Percentiles rank a stretch among this genome's conserved stretches.
These are phyloP conservation scores for Brenthis ino DNA, from an alignment of 2,888 invertebrate species.

Conservation along the genomic window DNA sequence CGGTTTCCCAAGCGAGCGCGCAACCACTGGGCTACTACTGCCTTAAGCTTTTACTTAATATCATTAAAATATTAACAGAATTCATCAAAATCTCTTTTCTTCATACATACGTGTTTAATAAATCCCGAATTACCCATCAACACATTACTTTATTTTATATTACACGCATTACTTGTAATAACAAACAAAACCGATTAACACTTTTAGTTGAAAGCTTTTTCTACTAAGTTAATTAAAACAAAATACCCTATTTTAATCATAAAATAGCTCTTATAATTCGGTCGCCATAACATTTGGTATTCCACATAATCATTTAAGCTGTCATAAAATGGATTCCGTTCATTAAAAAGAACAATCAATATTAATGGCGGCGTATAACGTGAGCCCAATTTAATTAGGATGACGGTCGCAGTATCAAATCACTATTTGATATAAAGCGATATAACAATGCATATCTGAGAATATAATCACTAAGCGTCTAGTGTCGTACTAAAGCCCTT, in stretches of 20 bases:
- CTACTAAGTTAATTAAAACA: background rate
- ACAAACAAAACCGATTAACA: background rate
- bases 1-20: too few species aligned
- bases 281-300: background rate
- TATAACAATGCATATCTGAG: too few species aligned
- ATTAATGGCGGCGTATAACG: conserved; percentile 25
- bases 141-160: too few species aligned
- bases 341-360: conserved; percentile 31
- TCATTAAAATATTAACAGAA: too few species aligned
- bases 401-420: background rate
- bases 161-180: too few species aligned
- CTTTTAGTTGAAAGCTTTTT: background rate
- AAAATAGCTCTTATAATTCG: background rate
- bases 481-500: too few species aligned
- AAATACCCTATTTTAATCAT: background rate
- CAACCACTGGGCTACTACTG: too few species aligned
- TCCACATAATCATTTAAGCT: conserved; percentile 18
- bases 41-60: too few species aligned
- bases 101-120: too few species aligned
- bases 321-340: conserved; percentile 23
- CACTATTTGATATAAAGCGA: background rate
- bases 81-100: too few species aligned
- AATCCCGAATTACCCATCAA: too few species aligned
- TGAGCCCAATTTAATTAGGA: conserved; percentile 27
- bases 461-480: too few species aligned